phyloP scores from a whole-genome alignment of 2,888 invertebrate species.

The Megaustenia siamemsis region DNA sequence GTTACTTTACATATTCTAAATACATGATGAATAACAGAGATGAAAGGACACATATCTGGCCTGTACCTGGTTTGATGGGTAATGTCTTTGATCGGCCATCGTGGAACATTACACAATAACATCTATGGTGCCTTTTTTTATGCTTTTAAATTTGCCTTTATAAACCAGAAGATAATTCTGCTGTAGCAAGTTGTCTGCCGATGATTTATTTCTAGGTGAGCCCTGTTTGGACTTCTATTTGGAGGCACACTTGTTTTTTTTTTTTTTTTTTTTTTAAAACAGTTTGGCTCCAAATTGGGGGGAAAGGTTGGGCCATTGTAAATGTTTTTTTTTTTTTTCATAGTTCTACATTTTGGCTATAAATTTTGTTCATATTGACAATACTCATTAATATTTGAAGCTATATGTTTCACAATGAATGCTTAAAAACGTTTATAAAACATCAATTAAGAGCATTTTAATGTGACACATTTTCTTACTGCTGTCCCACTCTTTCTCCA shows the following conservation, averaged over 20 bases:
- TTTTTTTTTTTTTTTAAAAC: slow-evolving; percentile 5
- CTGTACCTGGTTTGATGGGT: no score
- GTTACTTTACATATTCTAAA: no score
- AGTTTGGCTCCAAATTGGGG: slow-evolving; percentile 31
- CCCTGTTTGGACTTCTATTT: slow-evolving; percentile 46
- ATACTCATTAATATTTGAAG: neutral
- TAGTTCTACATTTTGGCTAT: neutral
- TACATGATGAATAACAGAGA: no score
- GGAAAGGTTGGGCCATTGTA: slow-evolving; percentile 41
- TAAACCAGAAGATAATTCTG: no score
- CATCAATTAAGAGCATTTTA: neutral
- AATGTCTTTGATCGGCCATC: no score
- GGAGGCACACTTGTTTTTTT: slow-evolving; percentile 45
- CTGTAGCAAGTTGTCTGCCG: no score
- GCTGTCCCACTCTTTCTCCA: neutral
- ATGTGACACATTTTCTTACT: slow-evolving; percentile 48
- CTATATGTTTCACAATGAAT: neutral
- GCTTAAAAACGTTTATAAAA: neutral
- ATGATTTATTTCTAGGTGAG: no score
- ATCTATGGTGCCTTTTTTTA: no score
- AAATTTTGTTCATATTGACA: neutral
- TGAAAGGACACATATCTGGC: no score
- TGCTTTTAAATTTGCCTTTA: no score
- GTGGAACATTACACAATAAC: no score
- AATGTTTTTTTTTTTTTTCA: slow-evolving; percentile 44